These are phyloP conservation scores for Mustelus asterias DNA, from an alignment of 2,113 vertebrate species.

Conservation along the genomic window DNA sequence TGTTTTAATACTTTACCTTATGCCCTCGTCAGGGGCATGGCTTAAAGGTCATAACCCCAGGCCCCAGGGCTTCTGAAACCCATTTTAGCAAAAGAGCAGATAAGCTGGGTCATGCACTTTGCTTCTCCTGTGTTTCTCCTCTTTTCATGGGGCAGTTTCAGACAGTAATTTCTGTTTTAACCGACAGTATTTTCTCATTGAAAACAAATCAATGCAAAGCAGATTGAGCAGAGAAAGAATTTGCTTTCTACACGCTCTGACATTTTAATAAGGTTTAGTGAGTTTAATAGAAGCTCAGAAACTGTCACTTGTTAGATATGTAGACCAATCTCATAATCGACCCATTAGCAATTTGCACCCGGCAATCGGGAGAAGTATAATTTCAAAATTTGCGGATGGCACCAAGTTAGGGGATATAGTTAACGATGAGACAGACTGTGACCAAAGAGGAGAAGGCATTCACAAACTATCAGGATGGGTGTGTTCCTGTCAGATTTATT, in stretches of 20 bases:
- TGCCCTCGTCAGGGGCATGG: slow-evolving; percentile 22
- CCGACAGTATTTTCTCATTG: neutral
- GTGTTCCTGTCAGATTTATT: neutral
- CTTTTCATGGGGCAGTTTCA: neutral
- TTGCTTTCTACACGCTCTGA: neutral
- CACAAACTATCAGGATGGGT: neutral
- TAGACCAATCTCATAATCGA: neutral
- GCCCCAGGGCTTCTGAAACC: slow-evolving; percentile 26
- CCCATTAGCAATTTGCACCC: neutral
- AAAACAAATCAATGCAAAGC: neutral
- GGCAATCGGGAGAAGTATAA: neutral
- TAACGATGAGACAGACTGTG: neutral
- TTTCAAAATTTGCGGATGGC: neutral
- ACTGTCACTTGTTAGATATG: neutral
- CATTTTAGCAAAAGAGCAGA: slow-evolving; percentile 8
- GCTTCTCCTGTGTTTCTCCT: neutral
- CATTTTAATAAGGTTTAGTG: neutral
- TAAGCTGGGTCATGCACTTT: slow-evolving; percentile 35
- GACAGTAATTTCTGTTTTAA: neutral
- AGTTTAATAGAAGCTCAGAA: neutral
- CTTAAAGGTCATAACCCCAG: slow-evolving; percentile 27
- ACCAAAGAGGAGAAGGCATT: neutral
- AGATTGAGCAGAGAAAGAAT: neutral
- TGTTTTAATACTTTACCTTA: slow-evolving; percentile 30
- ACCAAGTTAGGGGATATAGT: neutral